Base-by-base conservation (phyloP, 2,888 invertebrate genomes). In the Hemaris fuciformis region DNA sequence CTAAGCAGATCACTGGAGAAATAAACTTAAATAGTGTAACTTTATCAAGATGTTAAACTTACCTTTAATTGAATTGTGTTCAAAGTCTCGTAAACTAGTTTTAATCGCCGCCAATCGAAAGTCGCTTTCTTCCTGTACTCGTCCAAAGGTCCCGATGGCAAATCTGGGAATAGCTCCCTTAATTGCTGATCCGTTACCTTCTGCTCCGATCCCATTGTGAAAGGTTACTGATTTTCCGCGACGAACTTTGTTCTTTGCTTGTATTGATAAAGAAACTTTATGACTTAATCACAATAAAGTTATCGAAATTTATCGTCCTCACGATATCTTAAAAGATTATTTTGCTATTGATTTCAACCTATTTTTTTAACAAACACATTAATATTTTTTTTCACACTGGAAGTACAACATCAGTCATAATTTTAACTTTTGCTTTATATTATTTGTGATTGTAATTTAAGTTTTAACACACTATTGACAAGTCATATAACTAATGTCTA, bases 51-150 rank as follows among this genome's bases (percentile, higher is more conserved):
- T 27, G 46, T 20, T 34, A 10, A 3, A 71, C 79, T 80, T 79
- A 91, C 92, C 79, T 92, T 92, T 23, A 88, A 67, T 69, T 88
- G 80, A 13, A 92, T 82, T 4, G 86, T 79, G 42, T 76, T 73
- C 42, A 85, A 67, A 64, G 76, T 84, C 60, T 93, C 91, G 64
- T 88, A 90, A 42, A 75, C 75, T 10, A 91, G 77, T 74, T 91
- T 92, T 85, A 92, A 87, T 27, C 94, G 94, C 56, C 95, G 94
- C 94, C 96, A 95, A 71, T 95, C 94, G 74, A 96, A 96, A 0
- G 94, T 89, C 0, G 95, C 94, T 67, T 91, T 93, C 68, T 93
- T 93, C 59, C 96, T 91, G 74, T 95, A 96, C 4, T 72, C 77
- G 72, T 95, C 94, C 64, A 96, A 81, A 15, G 94, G 95, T 4